phyloP scores from a whole-genome alignment of 2,113 vertebrate species.

The Phycodurus eques region DNA sequence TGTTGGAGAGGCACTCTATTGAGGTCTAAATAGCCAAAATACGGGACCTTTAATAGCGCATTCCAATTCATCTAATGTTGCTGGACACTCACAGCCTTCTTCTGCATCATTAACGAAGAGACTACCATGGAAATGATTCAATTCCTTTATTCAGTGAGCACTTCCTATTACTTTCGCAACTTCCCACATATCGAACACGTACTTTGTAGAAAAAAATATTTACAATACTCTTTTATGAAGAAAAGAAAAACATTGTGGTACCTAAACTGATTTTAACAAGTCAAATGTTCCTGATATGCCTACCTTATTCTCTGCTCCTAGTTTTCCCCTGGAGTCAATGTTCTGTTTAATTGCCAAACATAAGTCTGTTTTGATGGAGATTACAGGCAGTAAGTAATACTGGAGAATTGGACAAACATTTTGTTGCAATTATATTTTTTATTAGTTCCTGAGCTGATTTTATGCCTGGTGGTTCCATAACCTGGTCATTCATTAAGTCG shows the following conservation, averaged over 20 bases:
- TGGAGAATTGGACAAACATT: not conserved
- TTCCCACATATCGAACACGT: not conserved
- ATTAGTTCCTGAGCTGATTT: constrained; percentile 6
- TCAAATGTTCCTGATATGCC: not conserved
- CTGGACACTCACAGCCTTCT: too few species aligned
- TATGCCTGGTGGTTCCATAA: not conserved
- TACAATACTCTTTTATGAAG: not conserved
- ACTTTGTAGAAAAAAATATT: not conserved
- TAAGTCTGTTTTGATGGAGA: not conserved
- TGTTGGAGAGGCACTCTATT: too few species aligned
- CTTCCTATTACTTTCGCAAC: not conserved
- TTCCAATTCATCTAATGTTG: too few species aligned
- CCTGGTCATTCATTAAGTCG: constrained; percentile 5
- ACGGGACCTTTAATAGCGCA: too few species aligned
- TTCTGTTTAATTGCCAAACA: not conserved
- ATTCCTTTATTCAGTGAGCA: not conserved
- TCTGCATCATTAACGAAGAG: not conserved
- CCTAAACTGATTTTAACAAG: not conserved
- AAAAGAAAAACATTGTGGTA: not conserved
- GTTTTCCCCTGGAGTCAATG: not conserved
- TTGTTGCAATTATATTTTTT: not conserved
- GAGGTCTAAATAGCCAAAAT: too few species aligned
- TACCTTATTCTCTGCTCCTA: not conserved
- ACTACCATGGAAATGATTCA: not conserved
- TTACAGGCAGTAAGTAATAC: not conserved